phyloP scores from a whole-genome alignment of 2,888 invertebrate species.

The Erebia epiphron region DNA sequence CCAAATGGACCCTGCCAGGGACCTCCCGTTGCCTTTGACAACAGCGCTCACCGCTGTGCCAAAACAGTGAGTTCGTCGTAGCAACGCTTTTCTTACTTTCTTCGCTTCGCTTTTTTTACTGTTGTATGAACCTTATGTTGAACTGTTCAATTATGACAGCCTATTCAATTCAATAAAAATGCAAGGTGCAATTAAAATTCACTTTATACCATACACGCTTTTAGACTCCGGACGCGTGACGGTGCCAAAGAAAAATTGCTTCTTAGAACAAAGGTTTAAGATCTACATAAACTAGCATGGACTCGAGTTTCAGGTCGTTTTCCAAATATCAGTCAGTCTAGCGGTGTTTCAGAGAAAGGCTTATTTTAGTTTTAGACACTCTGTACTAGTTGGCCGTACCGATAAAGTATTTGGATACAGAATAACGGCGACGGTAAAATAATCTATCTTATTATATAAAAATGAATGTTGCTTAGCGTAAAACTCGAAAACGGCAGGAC shows the following conservation, averaged over 20 bases:
- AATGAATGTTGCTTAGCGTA: too few relatives aligned
- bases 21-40: too few relatives aligned
- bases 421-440: not conserved
- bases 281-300: slow-evolving; percentile 60
- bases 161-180: not conserved
- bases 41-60: too few relatives aligned
- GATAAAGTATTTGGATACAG: not conserved
- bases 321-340: slow-evolving; percentile 34
- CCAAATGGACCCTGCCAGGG: too few relatives aligned
- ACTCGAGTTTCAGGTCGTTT: slow-evolving; percentile 58
- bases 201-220: slow-evolving; percentile 57
- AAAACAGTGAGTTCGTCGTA: too few relatives aligned
- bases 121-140: too few relatives aligned
- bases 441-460: too few relatives aligned
- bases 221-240: slow-evolving; percentile 66
- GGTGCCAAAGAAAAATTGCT: slow-evolving; percentile 72
- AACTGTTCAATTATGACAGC: too few relatives aligned
- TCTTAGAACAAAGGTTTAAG: slow-evolving; percentile 76
- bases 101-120: too few relatives aligned
- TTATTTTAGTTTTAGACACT: slow-evolving; percentile 23
- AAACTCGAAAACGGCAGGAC: too few relatives aligned
- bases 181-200: slow-evolving; percentile 18
- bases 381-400: not conserved
- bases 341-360: slow-evolving; percentile 25
- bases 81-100: too few relatives aligned